These are phyloP conservation scores for Holothuria glaberrima DNA, from an alignment of 35 echinoderm and acorn worm species.

Conservation along the genomic window DNA sequence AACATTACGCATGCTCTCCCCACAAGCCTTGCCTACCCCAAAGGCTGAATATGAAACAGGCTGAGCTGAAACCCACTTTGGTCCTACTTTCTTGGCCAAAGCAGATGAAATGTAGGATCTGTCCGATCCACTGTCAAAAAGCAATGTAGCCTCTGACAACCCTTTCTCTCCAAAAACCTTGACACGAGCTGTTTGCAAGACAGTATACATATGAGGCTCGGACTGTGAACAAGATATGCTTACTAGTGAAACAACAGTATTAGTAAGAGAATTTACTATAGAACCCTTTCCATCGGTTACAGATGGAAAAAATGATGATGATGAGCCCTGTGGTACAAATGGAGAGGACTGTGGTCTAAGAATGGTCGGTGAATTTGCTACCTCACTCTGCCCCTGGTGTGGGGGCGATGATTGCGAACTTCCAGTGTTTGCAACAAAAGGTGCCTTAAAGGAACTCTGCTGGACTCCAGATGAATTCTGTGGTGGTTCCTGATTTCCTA, in stretches of 20 bases:
- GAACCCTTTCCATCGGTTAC: not conserved
- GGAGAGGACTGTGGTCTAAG: constrained; percentile 29
- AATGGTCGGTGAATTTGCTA: not conserved
- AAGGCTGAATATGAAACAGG: constrained; percentile 44
- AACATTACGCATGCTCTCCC: constrained; percentile 7
- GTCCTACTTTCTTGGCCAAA: constrained; percentile 15
- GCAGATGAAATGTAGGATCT: constrained; percentile 23
- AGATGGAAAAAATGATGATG: constrained; percentile 1
- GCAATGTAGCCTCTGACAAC: not conserved
- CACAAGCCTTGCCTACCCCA: constrained; percentile 27
- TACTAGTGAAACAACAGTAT: not conserved
- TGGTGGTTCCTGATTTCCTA: not conserved
- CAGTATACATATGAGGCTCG: constrained; percentile 4
- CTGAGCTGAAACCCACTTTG: constrained; percentile 28
- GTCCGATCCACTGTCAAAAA: constrained; percentile 42
- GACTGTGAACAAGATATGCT: constrained; percentile 11
- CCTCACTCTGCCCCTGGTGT: not conserved
- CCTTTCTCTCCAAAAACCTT: constrained; percentile 25
- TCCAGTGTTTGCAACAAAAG: not conserved
- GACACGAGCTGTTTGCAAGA: constrained; percentile 39
- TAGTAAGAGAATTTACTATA: not conserved
- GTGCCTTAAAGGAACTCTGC: not conserved
- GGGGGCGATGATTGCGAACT: not conserved
- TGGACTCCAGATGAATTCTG: not conserved
- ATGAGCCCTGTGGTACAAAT: constrained; percentile 16